These are phyloP conservation scores for Heteromyza rotundicornis DNA, from an alignment of 2,888 invertebrate species.

Conservation along the genomic window DNA sequence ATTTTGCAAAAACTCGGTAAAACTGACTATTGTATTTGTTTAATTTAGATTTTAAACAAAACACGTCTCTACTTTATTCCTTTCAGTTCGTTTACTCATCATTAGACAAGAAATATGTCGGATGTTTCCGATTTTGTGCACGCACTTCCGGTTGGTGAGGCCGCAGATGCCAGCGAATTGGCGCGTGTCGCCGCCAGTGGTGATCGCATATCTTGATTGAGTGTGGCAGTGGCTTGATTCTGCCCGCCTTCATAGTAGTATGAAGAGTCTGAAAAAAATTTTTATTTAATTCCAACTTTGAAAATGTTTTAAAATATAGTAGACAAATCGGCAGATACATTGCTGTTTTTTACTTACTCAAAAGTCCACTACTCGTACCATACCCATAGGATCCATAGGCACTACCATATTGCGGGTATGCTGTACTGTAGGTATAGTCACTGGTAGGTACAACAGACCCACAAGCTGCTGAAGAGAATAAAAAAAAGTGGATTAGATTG, in stretches of 20 bases:
- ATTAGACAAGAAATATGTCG: conserved; percentile 60
- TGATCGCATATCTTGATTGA: conserved; percentile 70
- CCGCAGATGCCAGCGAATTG: conserved; percentile 73
- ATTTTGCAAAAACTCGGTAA: no score
- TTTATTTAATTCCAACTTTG: no score
- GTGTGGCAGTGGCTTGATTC: conserved; percentile 41
- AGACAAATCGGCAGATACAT: no score
- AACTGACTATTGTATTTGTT: no score
- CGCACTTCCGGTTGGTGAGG: conserved; percentile 75
- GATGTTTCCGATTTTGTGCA: conserved; percentile 69
- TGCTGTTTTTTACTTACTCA: conserved; percentile 69
- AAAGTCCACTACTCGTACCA: conserved; percentile 71
- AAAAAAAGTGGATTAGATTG: no score
- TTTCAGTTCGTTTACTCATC: conserved; percentile 8
- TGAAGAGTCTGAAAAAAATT: conserved; percentile 65
- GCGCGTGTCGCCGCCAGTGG: conserved; percentile 75
- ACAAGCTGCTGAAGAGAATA: conserved; percentile 63
- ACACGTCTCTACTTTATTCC: no score
- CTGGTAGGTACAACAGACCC: conserved; percentile 69
- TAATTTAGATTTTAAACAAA: no score
- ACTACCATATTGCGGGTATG: conserved; percentile 67
- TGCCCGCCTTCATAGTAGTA: conserved; percentile 68
- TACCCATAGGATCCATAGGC: conserved; percentile 70
- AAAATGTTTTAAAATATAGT: not conserved
- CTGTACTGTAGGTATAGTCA: conserved; percentile 76